Percentiles rank a stretch among this genome's conserved stretches.
phyloP scores from a whole-genome alignment of 2,888 invertebrate species.

The Platynereis dumerilii region DNA sequence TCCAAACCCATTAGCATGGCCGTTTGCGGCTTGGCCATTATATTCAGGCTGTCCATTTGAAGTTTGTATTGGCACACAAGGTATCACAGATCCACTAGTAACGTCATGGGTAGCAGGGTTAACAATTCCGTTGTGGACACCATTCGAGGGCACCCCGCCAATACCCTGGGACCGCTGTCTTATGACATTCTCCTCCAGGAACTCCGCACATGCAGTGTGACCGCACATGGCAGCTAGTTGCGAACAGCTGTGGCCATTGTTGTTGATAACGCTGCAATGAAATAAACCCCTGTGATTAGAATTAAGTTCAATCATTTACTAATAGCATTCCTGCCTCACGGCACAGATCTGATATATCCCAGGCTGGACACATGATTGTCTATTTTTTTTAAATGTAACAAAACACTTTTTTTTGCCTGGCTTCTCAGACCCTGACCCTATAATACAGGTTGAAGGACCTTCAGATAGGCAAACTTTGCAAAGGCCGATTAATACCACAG shows the following conservation, averaged over 20 bases:
- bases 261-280: conserved; percentile 48
- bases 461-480: too few relatives aligned
- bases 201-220: conserved; percentile 44
- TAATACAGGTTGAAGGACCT: too few relatives aligned
- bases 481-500: too few relatives aligned
- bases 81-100: conserved; percentile 7
- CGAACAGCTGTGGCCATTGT: conserved; percentile 45
- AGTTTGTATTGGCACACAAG: background rate
- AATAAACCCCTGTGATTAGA: conserved; percentile 24
- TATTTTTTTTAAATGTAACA: too few relatives aligned
- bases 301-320: background rate
- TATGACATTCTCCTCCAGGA: conserved; percentile 35
- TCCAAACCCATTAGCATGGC: background rate
- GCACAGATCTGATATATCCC: too few relatives aligned
- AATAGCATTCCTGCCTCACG: too few relatives aligned
- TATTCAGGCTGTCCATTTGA: too few relatives aligned
- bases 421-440: too few relatives aligned
- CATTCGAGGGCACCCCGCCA: background rate
- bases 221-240: conserved; percentile 47
- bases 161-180: conserved; percentile 16
- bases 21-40: background rate
- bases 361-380: too few relatives aligned
- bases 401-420: too few relatives aligned
- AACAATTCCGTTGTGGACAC: background rate
- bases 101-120: conserved; percentile 20